Conservation (phyloP, 1,140 invertebrate species). For the Drosophila baimaii region DNA sequence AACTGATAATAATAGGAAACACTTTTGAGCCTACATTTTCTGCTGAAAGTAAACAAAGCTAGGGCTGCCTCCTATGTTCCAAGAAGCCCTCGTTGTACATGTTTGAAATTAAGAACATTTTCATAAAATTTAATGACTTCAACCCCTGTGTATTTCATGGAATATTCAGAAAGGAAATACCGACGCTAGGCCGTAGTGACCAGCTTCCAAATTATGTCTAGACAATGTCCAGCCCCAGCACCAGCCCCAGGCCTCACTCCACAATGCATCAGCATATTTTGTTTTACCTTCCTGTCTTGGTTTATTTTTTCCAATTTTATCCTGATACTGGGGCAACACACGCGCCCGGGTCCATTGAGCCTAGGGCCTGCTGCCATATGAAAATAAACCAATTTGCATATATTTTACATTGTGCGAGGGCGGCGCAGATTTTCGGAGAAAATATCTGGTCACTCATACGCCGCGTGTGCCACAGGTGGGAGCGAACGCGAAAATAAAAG, state of each 20-base stretch:
- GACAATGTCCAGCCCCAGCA: conserved; percentile 42
- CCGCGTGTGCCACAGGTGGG: conserved; percentile 67
- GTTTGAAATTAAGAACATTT: background rate
- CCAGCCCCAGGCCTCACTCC: background rate
- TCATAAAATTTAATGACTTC: conserved; percentile 9
- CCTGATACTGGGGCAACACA: conserved; percentile 42
- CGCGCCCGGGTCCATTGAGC: conserved; percentile 38
- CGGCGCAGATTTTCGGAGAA: conserved; percentile 41
- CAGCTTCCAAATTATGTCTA: conserved; percentile 67
- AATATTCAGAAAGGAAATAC: conserved; percentile 18
- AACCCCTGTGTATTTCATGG: conserved; percentile 1
- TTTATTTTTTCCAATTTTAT: conserved; percentile 6
- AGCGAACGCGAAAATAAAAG: conserved; percentile 1
- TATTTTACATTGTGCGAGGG: conserved; percentile 54
- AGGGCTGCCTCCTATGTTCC: background rate
- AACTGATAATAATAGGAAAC: background rate
- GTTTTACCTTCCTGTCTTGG: conserved; percentile 9
- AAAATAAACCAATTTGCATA: conserved; percentile 81
- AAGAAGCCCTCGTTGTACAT: too few relatives aligned
- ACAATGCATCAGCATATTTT: conserved; percentile 38
- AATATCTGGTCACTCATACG: conserved; percentile 60
- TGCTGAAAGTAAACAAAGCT: background rate
- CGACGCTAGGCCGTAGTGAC: background rate
- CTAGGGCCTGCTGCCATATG: conserved; percentile 52
- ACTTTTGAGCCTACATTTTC: background rate